Conservation (phyloP, 2,888 invertebrate species). For the Trichopria drosophilae region DNA sequence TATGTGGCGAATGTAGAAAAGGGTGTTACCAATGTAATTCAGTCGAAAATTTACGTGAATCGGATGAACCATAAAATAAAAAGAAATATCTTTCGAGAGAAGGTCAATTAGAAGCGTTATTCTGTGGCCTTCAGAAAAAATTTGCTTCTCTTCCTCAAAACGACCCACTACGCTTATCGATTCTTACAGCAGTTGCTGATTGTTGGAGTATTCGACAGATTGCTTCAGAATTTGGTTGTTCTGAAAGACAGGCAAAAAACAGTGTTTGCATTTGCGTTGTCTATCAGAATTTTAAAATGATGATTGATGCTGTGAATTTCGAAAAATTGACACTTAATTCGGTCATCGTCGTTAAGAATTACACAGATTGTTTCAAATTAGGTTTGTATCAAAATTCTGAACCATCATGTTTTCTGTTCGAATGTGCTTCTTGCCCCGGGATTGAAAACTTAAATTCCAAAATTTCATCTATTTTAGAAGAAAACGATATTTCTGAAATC, state of each 20-base stretch:
- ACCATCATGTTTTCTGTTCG: not conserved
- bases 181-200: slow-evolving; percentile 9
- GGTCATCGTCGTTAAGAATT: too few species aligned
- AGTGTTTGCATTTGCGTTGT: slow-evolving; percentile 10
- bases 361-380: not conserved
- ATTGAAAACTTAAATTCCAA: too few species aligned
- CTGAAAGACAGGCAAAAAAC: too few species aligned
- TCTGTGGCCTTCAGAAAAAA: not conserved
- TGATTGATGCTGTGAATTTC: slow-evolving; percentile 8
- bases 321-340: not conserved
- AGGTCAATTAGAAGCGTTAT: not conserved
- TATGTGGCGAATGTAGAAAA: slow-evolving; percentile 1
- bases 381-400: not conserved
- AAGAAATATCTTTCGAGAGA: not conserved
- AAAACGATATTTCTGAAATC: slow-evolving; percentile 1
- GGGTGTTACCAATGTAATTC: not conserved
- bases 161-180: slow-evolving; percentile 9
- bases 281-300: slow-evolving; percentile 11
- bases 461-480: too few species aligned
- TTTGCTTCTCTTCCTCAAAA: slow-evolving; percentile 7
- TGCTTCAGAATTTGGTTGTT: too few species aligned
- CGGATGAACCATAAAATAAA: not conserved
- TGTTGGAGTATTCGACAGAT: slow-evolving; percentile 8
- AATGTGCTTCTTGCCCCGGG: not conserved
- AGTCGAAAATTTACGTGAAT: not conserved